phyloP scores from a whole-genome alignment of 2,888 invertebrate species.

The Pristionchus maxplancki region DNA sequence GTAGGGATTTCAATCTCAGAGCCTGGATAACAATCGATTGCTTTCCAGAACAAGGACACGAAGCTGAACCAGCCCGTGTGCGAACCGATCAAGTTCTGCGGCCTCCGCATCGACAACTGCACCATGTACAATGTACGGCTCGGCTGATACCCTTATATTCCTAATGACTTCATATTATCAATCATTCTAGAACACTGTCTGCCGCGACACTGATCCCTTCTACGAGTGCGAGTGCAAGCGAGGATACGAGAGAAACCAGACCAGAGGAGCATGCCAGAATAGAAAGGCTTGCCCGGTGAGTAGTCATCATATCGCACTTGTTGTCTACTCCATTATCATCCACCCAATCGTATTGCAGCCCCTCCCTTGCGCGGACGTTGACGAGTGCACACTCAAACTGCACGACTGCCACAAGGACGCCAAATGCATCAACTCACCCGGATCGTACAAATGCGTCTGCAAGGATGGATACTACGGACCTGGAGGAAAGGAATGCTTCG shows the following conservation, averaged over 20 bases:
- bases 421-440: conserved; percentile 62
- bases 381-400: conserved; percentile 63
- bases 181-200: conserved; percentile 34
- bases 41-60: not conserved
- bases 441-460: conserved; percentile 79
- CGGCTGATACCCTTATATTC: no score
- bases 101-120: conserved; percentile 37
- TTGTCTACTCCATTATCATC: no score
- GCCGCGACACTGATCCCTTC: not conserved
- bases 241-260: conserved; percentile 43
- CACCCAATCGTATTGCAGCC: no score
- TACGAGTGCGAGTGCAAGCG: conserved; percentile 41
- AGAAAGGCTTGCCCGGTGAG: not conserved
- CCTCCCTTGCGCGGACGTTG: conserved; percentile 58
- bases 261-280: not conserved
- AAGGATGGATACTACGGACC: conserved; percentile 81
- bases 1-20: not conserved
- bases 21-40: not conserved
- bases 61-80: conserved; percentile 32
- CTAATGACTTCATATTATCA: not conserved
- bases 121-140: not conserved
- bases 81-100: conserved; percentile 44
- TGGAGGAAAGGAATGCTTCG: conserved; percentile 36
- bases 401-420: conserved; percentile 65
- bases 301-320: not conserved